Percentiles rank a stretch among this genome's conserved stretches.
Conservation (phyloP, 2,113 vertebrate genomes). For the Pituophis catenifer region DNA sequence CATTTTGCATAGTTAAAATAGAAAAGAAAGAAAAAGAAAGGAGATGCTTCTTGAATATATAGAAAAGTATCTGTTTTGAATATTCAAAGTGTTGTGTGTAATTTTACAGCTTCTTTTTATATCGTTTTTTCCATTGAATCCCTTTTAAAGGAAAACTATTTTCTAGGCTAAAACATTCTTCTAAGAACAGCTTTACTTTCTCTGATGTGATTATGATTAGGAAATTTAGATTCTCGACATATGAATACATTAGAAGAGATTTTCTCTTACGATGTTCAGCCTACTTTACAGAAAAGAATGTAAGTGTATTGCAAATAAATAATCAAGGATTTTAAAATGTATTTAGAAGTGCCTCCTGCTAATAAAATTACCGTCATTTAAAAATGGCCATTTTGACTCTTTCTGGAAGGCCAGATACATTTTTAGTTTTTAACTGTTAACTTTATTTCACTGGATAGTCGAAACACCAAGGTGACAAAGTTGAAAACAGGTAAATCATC, state of each 20-base stretch:
- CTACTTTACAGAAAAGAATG: conserved; percentile 73
- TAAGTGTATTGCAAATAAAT: conserved; percentile 80
- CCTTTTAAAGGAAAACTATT: conserved; percentile 81
- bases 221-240: conserved; percentile 76
- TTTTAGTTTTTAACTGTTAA: conserved; percentile 59
- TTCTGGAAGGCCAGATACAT: conserved; percentile 61
- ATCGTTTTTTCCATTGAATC: conserved; percentile 81
- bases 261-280: conserved; percentile 62
- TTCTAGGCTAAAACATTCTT: conserved; percentile 79
- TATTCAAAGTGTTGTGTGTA: conserved; percentile 81
- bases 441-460: conserved; percentile 69
- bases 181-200: conserved; percentile 76
- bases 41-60: conserved; percentile 73
- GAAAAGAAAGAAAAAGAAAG: conserved; percentile 49
- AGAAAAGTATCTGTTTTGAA: conserved; percentile 79
- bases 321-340: conserved; percentile 76
- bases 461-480: conserved; percentile 73
- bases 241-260: conserved; percentile 78
- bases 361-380: conserved; percentile 57
- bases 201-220: conserved; percentile 82
- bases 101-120: conserved; percentile 80
- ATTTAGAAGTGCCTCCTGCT: conserved; percentile 75
- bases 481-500: conserved; percentile 81
- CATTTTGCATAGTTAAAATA: conserved; percentile 67
- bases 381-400: conserved; percentile 68